Evolutionary conservation across 2,797 vertebrate genomes (phyloP).

Genomic region (Protosalanx chinensis): DNA sequence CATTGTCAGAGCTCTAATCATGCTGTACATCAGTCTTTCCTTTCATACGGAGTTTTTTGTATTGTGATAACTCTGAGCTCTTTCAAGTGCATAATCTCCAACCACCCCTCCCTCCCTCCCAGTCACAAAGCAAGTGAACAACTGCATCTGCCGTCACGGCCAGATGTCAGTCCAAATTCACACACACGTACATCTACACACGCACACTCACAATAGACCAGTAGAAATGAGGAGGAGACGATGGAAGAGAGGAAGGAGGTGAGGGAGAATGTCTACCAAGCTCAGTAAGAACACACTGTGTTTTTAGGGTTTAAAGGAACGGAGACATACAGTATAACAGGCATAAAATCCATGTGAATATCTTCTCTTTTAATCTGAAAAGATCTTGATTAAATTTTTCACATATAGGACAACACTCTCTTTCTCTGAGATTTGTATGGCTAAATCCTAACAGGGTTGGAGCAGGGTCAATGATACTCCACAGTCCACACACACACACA

Average conservation of each 20-base stretch:
- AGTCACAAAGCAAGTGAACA: not conserved
- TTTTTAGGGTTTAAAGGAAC: conserved; percentile 28
- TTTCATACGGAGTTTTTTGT: not conserved
- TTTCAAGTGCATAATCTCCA: not conserved
- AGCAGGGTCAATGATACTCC: not conserved
- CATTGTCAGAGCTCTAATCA: not conserved
- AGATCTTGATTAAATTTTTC: conserved; percentile 49
- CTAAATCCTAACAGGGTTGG: not conserved
- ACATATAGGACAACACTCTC: conserved; percentile 35
- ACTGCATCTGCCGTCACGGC: not conserved
- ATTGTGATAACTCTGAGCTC: not conserved
- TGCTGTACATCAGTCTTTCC: not conserved
- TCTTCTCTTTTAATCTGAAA: conserved; percentile 37
- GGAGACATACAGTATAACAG: conserved; percentile 25
- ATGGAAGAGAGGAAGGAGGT: conserved; percentile 36
- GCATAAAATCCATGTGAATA: conserved; percentile 47
- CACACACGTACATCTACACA: not conserved
- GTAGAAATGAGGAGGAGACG: conserved; percentile 29
- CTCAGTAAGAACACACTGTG: conserved; percentile 36
- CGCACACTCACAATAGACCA: not conserved
- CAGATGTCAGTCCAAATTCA: not conserved
- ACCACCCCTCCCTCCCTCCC: not conserved
- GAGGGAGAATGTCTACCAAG: conserved; percentile 16
- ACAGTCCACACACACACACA: too few species aligned
- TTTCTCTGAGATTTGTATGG: conserved; percentile 4